Conservation (phyloP, 1,140 invertebrate genomes). For the Mizuhopecten yessoensis region DNA sequence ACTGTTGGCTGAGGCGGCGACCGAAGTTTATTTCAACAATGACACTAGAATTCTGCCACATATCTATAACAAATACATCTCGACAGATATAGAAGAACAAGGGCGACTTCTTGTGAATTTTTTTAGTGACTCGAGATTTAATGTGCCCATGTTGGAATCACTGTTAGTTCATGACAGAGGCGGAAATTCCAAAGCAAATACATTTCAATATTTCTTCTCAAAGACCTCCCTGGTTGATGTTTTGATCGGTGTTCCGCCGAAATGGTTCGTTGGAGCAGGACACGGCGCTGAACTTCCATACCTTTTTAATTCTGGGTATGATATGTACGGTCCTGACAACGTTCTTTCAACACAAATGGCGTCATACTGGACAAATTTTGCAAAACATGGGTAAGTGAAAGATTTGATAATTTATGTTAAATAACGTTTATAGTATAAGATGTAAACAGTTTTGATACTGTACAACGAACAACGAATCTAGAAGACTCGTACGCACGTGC, state of each 20-base stretch:
- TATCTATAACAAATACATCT: background rate
- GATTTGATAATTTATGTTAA: no score
- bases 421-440: no score
- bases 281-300: background rate
- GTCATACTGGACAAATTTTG: background rate
- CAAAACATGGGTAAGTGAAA: conserved; percentile 11
- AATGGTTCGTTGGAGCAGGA: background rate
- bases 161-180: background rate
- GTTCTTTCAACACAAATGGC: background rate
- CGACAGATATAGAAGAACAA: background rate
- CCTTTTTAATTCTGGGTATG: background rate
- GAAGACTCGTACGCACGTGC: no score
- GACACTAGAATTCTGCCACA: background rate
- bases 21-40: background rate
- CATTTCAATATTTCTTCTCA: conserved; percentile 16
- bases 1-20: background rate
- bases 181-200: background rate
- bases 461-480: no score
- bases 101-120: background rate
- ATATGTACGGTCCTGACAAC: background rate
- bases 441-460: background rate
- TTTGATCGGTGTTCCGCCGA: background rate
- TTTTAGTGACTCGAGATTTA: background rate
- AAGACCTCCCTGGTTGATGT: background rate
- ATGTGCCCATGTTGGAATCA: background rate